Evolutionary conservation across 2,888 invertebrate species (phyloP).

Genomic region (Xiphydria camelus): DNA sequence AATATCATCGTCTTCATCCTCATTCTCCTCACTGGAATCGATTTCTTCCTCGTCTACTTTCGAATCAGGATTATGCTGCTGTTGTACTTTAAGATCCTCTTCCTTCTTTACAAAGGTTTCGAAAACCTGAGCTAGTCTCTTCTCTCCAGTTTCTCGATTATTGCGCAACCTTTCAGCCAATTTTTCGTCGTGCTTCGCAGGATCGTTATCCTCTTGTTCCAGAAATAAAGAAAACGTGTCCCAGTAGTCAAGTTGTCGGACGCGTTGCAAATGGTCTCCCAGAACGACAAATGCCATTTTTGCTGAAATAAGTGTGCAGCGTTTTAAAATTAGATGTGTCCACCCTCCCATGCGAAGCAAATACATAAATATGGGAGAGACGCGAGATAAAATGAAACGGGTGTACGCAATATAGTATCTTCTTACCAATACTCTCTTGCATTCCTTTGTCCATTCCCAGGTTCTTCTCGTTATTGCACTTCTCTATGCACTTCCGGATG

Average conservation of each 20-base stretch:
- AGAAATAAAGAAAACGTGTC: constrained; percentile 42
- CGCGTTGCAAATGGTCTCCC: constrained; percentile 39
- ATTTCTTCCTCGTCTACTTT: constrained; percentile 12
- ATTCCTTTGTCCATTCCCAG: constrained; percentile 29
- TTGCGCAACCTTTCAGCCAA: constrained; percentile 32
- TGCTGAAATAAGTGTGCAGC: constrained; percentile 41
- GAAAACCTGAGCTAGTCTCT: constrained; percentile 39
- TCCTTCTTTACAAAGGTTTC: constrained; percentile 39
- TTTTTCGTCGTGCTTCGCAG: constrained; percentile 33
- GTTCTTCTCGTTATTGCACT: constrained; percentile 33
- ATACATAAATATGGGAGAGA: too few species aligned
- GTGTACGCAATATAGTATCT: too few species aligned
- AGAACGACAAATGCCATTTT: constrained; percentile 40
- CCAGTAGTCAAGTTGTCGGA: constrained; percentile 40
- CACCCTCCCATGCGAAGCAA: too few species aligned
- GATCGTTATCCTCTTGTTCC: constrained; percentile 38
- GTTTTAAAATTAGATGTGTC: too few species aligned
- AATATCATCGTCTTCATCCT: constrained; percentile 6
- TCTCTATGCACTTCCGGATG: constrained; percentile 41
- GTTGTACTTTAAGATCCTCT: constrained; percentile 20
- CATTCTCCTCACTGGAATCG: constrained; percentile 11
- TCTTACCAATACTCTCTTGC: constrained; percentile 38
- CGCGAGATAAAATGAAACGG: too few species aligned
- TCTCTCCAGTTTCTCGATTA: constrained; percentile 37
- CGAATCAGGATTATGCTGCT: background rate